A percentile compares a stretch with the other conserved stretches of the same genome.
These are phyloP conservation scores for Lordiphosa mommai DNA, from an alignment of 1,140 invertebrate species.

Conservation along the genomic window DNA sequence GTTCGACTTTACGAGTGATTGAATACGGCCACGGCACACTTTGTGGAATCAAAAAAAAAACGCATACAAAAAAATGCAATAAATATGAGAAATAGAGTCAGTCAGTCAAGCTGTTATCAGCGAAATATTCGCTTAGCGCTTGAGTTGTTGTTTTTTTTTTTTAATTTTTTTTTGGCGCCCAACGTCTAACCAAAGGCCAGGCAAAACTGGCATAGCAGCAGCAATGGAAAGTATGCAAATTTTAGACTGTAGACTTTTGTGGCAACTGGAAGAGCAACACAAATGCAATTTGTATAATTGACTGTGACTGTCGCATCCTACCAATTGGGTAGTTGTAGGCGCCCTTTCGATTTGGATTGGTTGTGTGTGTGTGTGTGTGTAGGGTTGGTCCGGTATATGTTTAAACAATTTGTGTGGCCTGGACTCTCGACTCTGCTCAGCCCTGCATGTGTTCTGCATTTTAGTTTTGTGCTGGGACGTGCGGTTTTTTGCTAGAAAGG, in stretches of 20 bases:
- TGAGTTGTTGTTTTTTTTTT: too few relatives aligned
- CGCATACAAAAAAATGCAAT: too few relatives aligned
- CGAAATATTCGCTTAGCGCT: too few relatives aligned
- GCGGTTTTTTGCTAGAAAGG: slow-evolving; percentile 53
- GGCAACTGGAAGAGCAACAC: slow-evolving; percentile 32
- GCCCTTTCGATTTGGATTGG: slow-evolving; percentile 51
- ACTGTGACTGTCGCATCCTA: slow-evolving; percentile 53
- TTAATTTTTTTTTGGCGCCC: too few relatives aligned
- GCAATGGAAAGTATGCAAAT: slow-evolving; percentile 37
- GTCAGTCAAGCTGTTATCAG: too few relatives aligned
- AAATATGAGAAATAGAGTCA: too few relatives aligned
- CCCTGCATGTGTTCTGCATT: slow-evolving; percentile 28
- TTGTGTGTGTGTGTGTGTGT: slow-evolving; percentile 13
- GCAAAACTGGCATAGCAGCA: too few relatives aligned
- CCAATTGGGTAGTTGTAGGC: slow-evolving; percentile 9
- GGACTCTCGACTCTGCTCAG: background rate
- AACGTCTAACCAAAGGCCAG: too few relatives aligned
- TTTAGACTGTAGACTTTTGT: too few relatives aligned
- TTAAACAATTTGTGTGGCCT: slow-evolving; percentile 63
- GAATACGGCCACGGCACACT: too few relatives aligned
- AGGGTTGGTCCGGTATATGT: slow-evolving; percentile 41
- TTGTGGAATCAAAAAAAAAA: too few relatives aligned
- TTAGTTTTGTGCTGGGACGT: slow-evolving; percentile 47
- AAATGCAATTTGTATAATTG: slow-evolving; percentile 77
- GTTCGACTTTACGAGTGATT: too few relatives aligned